These are phyloP conservation scores for Athalia cordata DNA, from an alignment of 2,888 invertebrate genomes.

Conservation along the genomic window DNA sequence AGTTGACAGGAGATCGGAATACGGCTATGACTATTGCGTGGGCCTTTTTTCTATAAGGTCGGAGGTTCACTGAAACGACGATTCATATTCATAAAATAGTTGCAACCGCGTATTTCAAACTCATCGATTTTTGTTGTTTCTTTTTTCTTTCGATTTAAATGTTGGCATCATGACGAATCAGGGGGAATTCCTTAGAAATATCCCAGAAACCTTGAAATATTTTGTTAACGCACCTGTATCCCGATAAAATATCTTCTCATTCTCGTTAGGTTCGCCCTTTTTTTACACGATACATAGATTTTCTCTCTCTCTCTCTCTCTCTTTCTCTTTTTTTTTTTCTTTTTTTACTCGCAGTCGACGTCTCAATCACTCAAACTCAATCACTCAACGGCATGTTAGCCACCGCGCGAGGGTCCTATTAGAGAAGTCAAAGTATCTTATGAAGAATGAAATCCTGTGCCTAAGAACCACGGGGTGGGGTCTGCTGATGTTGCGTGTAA, in stretches of 20 bases:
- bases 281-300: too few species aligned
- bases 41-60: too few species aligned
- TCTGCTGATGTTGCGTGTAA: slow-evolving; percentile 69
- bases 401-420: background rate
- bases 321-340: background rate
- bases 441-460: background rate
- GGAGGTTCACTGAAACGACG: too few species aligned
- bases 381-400: slow-evolving; percentile 6
- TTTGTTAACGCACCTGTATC: too few species aligned
- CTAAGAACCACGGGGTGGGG: slow-evolving; percentile 44
- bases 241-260: background rate
- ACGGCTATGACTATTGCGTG: background rate
- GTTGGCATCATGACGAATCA: too few species aligned
- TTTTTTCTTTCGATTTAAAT: too few species aligned
- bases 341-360: background rate
- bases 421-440: background rate
- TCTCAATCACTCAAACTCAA: slow-evolving; percentile 37
- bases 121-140: too few species aligned
- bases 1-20: background rate
- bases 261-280: background rate
- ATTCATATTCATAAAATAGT: too few species aligned
- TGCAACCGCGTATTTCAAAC: too few species aligned
- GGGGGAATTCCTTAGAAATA: too few species aligned
- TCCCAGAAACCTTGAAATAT: too few species aligned
- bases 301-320: background rate